Base-by-base conservation (phyloP, 1,140 invertebrate genomes). In the Hypsibius dujardini region DNA sequence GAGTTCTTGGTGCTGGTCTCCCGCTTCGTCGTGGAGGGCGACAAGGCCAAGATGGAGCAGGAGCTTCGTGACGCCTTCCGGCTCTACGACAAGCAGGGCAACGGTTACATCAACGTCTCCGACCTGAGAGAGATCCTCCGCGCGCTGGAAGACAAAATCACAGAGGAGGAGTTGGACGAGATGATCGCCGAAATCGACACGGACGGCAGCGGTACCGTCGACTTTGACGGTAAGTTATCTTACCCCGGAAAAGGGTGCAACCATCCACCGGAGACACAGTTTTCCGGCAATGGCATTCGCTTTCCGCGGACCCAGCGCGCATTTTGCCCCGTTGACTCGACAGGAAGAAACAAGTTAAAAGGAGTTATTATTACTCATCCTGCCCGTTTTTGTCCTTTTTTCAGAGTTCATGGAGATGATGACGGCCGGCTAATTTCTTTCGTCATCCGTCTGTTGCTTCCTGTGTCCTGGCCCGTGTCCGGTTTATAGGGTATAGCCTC, bases 121-220 rank as follows among this genome's bases (percentile, higher is more conserved):
- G 90, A 90, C 78, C 82, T 95, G 73, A 85, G 87, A 74, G 92
- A 95, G 81, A 95, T 95, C 77, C 82, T 95, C 14, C 84, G 88
- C 62, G 92, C 94, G 78, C 80, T 95, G 72, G 92, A 95, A 76
- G 90, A 94, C 77, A 90, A 92, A 79, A 82, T 95, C 62, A 93
- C 90, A 50, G 87, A 92, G 72, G 86, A 89, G 72, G 92, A 95
- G 79, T 83, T 95, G 74, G 90, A 95, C 76, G 89, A 90, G 78
- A 93, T 95, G 86, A 95, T 95, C 78, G 90, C 92, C 77, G 92
- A 95, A 84, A 95, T 95, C 77, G 92, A 95, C 80, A 90, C 90
- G 71, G 92, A 95, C 80, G 90, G 90, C 74, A 93, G 90, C 71
- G 90, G 90, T 76, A 93, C 90, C 50, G 90, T 93, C 56, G 88